These are phyloP conservation scores for Taenioides sp. DNA, from an alignment of 2,797 vertebrate species.

Conservation along the genomic window DNA sequence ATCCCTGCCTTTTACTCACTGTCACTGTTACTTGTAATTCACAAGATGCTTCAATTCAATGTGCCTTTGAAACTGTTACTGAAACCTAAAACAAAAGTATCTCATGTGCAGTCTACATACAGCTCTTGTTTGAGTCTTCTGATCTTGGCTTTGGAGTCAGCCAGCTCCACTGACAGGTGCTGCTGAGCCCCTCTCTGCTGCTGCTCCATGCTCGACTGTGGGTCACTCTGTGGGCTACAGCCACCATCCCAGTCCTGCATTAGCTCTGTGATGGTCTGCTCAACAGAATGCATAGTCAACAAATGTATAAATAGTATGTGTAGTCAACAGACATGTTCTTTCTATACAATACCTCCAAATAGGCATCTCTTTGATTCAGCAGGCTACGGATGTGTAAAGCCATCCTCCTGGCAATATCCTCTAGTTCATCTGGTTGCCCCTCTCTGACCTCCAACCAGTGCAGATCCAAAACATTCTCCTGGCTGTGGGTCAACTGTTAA, in stretches of 20 bases:
- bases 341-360: conserved; percentile 80
- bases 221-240: conserved; percentile 73
- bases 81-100: background rate
- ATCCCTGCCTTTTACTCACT: conserved; percentile 26
- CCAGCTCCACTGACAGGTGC: conserved; percentile 90
- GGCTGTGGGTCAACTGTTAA: conserved; percentile 87
- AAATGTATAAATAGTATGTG: background rate
- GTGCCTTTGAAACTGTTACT: background rate
- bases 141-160: conserved; percentile 92
- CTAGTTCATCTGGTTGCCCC: conserved; percentile 83
- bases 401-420: conserved; percentile 83
- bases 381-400: conserved; percentile 82
- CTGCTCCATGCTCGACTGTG: conserved; percentile 70
- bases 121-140: conserved; percentile 90
- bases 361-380: conserved; percentile 88
- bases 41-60: conserved; percentile 15
- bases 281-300: background rate
- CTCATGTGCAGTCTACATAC: conserved; percentile 75
- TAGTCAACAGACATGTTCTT: background rate
- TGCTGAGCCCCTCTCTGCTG: conserved; percentile 81
- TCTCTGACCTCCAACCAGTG: conserved; percentile 88
- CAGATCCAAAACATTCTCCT: conserved; percentile 91
- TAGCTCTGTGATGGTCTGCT: conserved; percentile 87
- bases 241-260: conserved; percentile 88
- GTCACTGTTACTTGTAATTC: conserved; percentile 24